Evolutionary conservation across 2,888 invertebrate species (phyloP).

Genomic region (Caenorhabditis sulstoni): DNA sequence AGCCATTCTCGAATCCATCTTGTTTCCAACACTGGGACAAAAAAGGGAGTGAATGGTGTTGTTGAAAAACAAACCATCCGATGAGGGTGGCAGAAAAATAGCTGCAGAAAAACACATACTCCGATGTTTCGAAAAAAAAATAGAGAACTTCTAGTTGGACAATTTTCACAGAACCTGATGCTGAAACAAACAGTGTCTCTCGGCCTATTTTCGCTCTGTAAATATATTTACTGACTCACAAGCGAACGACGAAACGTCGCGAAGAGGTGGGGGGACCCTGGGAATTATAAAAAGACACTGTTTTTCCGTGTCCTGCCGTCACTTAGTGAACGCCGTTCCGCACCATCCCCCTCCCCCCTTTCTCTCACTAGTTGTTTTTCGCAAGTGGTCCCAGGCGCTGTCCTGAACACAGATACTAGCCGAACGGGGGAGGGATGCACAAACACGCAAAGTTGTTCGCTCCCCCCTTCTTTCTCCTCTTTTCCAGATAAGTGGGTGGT

Average conservation of each 20-base stretch:
- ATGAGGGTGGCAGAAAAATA: slow-evolving; percentile 16
- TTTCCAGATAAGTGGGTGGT: slow-evolving; percentile 46
- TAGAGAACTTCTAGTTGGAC: background rate
- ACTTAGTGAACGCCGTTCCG: background rate
- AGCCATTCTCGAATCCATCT: no score
- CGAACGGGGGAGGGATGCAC: slow-evolving; percentile 12
- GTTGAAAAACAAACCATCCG: slow-evolving; percentile 39
- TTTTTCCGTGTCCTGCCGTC: no score
- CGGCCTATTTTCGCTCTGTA: background rate
- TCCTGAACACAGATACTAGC: slow-evolving; percentile 46
- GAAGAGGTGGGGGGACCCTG: no score
- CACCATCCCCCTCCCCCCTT: background rate
- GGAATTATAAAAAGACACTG: no score
- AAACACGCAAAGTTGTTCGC: slow-evolving; percentile 5
- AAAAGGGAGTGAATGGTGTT: no score
- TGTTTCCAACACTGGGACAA: no score
- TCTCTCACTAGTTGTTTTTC: slow-evolving; percentile 7
- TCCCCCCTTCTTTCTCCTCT: background rate
- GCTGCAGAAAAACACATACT: slow-evolving; percentile 4
- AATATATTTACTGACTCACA: slow-evolving; percentile 7
- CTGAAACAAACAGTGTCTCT: slow-evolving; percentile 3
- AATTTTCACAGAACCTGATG: slow-evolving; percentile 9
- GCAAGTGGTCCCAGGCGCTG: slow-evolving; percentile 21
- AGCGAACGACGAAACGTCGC: no score
- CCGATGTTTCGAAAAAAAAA: slow-evolving; percentile 14